Evolutionary conservation across 2,797 vertebrate genomes (phyloP), one percentile per base, ranked within the genome.

Genomic region (Tinamus major): DNA sequence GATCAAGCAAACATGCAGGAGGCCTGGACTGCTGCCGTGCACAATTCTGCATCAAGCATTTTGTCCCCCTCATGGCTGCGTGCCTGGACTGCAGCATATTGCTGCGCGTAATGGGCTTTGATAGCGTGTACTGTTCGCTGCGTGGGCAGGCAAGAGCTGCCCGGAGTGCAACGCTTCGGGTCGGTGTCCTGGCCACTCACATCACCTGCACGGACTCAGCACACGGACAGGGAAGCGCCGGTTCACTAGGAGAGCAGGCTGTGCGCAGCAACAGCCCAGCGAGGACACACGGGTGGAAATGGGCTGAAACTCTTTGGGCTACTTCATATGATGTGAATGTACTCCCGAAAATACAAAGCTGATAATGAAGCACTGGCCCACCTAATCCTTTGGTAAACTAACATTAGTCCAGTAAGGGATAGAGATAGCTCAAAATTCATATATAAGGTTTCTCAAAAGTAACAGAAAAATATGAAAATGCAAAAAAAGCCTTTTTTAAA

Each of bases 121-220:
- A 86, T 68, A 93, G 90, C 48, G 79, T 0, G 0, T 59, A 94
- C 64, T 89, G 89, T 83, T 85, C 21, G 1, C 78, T 35, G 84
- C 44, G 84, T 67, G 89, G 67, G 78, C 84, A 86, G 85, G 72
- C 81, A 89, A 79, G 77, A 90, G 80, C 62, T 53, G 84, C 70
- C 75, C 87, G 70, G 76, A 48, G 76, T 48, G 69, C 72, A 72
- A 67, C 59, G 65, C 82, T 80, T 83, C 0, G 19, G 70, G 85
- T 85, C 53, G 33, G 18, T 91, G 65, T 92, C 81, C 89, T 67
- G 46, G 29, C 64, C 62, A 49, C 77, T 88, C 41, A 33, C 17
- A 85, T 79, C 90, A 92, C 85, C 89, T 92, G 76, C 55, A 70
- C 64, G 61, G 41, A 80, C 31, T 68, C 10, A 1, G 69, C 1